Evolutionary conservation across 30 jellyfish, hydroid and myxozoan species (phyloP).

Genomic region (Rhopilema esculentum): DNA sequence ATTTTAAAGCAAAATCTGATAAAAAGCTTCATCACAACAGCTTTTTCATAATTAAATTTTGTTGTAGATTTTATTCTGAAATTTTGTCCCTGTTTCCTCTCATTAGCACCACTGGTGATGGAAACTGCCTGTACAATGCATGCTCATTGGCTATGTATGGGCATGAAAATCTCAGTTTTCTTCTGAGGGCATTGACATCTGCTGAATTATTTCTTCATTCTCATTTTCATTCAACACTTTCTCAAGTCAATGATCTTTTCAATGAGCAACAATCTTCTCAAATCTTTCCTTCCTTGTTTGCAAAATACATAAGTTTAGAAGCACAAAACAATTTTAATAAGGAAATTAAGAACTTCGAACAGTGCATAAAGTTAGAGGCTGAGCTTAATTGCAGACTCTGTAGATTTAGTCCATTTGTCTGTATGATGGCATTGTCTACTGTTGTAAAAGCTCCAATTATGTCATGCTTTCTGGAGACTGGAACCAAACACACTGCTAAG

Average conservation of each 20-base stretch:
- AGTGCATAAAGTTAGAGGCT: neutral
- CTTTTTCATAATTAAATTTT: too few relatives aligned
- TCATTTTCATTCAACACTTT: neutral
- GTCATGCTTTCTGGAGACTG: neutral
- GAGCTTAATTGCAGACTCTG: neutral
- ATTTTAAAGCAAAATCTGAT: too few relatives aligned
- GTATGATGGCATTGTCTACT: neutral
- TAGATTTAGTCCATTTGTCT: neutral
- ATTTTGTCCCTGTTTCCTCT: neutral
- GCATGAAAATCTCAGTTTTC: neutral
- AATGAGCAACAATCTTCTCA: neutral
- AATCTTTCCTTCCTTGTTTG: neutral
- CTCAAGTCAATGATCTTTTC: neutral
- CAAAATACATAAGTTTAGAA: neutral
- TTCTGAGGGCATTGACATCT: constrained; percentile 13
- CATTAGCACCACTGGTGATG: constrained; percentile 34
- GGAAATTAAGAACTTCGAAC: neutral
- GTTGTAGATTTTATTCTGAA: neutral
- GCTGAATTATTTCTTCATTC: constrained; percentile 22
- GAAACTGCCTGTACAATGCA: constrained; percentile 44
- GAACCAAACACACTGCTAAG: neutral
- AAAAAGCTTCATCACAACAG: neutral
- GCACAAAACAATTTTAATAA: neutral
- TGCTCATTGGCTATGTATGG: constrained; percentile 40
- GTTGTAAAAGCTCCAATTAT: neutral